phyloP scores from a whole-genome alignment of 1,140 invertebrate species.

The Phortica variegata region DNA sequence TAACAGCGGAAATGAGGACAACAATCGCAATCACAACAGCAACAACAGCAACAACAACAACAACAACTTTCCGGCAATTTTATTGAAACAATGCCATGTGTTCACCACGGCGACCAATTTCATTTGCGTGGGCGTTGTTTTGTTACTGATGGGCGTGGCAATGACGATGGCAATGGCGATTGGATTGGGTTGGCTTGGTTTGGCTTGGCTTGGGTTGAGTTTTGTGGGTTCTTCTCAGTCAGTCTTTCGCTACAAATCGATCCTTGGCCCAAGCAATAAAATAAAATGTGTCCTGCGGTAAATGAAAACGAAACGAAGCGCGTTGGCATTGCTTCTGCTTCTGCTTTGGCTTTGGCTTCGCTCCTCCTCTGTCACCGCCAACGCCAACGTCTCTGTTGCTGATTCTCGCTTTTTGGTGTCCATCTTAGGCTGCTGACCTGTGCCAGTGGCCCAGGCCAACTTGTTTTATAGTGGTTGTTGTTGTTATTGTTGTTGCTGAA shows the following conservation, averaged over 20 bases:
- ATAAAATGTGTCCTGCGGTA: conserved; percentile 46
- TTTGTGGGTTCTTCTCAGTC: no score
- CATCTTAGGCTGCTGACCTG: no score
- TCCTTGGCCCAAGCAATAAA: conserved; percentile 27
- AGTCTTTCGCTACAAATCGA: no score
- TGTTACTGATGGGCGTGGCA: conserved; percentile 11
- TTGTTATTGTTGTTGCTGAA: conserved; percentile 37
- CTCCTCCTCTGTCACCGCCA: neutral
- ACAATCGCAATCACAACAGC: conserved; percentile 39
- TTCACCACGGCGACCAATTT: no score
- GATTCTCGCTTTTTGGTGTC: no score
- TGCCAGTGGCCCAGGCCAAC: no score
- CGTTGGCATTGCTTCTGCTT: no score
- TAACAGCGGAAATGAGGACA: conserved; percentile 1
- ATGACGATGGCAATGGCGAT: neutral
- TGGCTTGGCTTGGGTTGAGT: no score
- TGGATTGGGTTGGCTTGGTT: conserved; percentile 37
- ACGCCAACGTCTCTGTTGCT: neutral
- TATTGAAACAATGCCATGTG: conserved; percentile 42
- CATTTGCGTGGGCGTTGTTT: conserved; percentile 11
- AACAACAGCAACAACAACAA: conserved; percentile 47
- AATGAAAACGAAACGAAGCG: conserved; percentile 51
- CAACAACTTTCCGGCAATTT: conserved; percentile 52
- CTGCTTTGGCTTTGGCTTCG: no score
- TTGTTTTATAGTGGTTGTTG: conserved; percentile 36